These are phyloP conservation scores for Myoxocephalus aenaeus DNA, from an alignment of 2,797 vertebrate genomes.

Conservation along the genomic window DNA sequence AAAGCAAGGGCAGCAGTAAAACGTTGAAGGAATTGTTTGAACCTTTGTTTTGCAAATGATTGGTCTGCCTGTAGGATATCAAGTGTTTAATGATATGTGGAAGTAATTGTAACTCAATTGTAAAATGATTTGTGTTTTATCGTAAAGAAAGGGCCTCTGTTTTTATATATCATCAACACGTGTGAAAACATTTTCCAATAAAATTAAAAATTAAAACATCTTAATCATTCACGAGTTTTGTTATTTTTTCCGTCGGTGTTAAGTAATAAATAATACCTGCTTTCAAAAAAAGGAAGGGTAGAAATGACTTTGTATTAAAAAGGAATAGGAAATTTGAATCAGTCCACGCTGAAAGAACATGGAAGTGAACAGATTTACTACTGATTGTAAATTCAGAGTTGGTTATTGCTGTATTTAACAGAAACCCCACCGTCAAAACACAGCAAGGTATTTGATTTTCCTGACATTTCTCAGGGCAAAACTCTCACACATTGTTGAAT, in stretches of 20 bases:
- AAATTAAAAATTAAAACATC: conserved; percentile 28
- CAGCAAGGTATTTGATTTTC: conserved; percentile 63
- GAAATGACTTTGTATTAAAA: not conserved
- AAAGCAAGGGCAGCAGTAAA: conserved; percentile 14
- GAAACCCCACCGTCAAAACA: conserved; percentile 8
- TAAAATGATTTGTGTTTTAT: conserved; percentile 15
- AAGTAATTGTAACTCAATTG: not conserved
- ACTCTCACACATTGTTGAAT: conserved; percentile 86
- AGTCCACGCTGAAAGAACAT: not conserved
- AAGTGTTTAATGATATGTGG: not conserved
- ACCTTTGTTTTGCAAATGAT: not conserved
- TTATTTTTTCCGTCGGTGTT: not conserved
- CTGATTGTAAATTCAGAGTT: not conserved
- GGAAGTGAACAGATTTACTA: not conserved
- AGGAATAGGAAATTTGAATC: not conserved
- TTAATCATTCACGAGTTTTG: not conserved
- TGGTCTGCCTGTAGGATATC: not conserved
- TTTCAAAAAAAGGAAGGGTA: not conserved
- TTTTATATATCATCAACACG: conserved; percentile 14
- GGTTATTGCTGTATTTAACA: conserved; percentile 10
- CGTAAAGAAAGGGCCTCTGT: not conserved
- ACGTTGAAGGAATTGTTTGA: not conserved
- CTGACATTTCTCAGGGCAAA: conserved; percentile 53
- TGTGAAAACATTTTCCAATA: conserved; percentile 43
- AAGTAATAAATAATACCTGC: not conserved